Base-by-base conservation (phyloP, 92 coral and sea anemone genomes). In the Epizoanthus scotinus region DNA sequence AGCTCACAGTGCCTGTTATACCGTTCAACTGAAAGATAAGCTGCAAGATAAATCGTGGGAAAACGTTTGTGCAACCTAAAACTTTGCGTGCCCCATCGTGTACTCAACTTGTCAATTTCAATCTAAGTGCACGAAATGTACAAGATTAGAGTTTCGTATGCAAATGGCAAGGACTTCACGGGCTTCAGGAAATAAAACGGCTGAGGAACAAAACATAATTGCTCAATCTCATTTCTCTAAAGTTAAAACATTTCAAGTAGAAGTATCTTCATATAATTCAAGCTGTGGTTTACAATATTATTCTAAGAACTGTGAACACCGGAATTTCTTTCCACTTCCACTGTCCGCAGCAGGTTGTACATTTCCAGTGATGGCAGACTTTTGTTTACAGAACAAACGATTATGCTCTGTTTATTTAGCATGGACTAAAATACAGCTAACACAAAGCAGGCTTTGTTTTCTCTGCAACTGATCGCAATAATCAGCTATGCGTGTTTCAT, bases 371-470 rank as follows among this genome's bases (percentile, higher is more conserved):
- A 57, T 59, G 57, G 68, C 81, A 59, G 68, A 75, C 44, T 34
- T 75, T 75, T 75, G 66, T 58, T 59, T 75, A 34, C 68, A 0
- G 56, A 75, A 75, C 81, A 75, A 75, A 8, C 34, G 65, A 75
- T 74, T 54, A 59, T 36, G 56, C 21, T 75, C 9, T 75, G 68
- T 75, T 75, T 75, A 54, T 42, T 38, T 36, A 13, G 20, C 36
- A 22, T 21, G 49, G 9, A 75, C 61, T 75, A 75, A 47, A 47
- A 47, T 47, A 47, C 52, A 47, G 20, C 66, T 36, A 75, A 75
- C 3, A 58, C 68, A 73, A 73, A 31, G 22, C 12, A 21, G 31
- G 15, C 68, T 31, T 75, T 75, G 68, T 75, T 75, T 19, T 50
- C 70, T 54, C 19, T 14, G 21, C 81, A 13, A 20, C 15, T 47